A percentile compares a stretch with the other conserved stretches of the same genome.
phyloP scores from a whole-genome alignment of 2,113 vertebrate species.

The Petroica traversi region DNA sequence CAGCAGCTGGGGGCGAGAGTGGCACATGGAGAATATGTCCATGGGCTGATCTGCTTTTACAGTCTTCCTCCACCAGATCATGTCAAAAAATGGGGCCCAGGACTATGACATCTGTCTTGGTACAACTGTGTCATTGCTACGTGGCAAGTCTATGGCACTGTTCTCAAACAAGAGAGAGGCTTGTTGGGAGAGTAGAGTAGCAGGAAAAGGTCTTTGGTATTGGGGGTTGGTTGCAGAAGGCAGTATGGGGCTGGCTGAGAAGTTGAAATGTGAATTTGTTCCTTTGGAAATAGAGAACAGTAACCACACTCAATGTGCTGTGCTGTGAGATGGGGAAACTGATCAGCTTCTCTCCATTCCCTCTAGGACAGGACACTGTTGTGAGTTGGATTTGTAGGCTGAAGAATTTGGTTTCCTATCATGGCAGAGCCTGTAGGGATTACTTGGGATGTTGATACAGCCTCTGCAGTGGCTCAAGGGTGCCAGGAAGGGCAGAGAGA shows the following conservation, averaged over 20 bases:
- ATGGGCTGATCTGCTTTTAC: not conserved
- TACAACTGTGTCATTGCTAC: not conserved
- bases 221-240: not conserved
- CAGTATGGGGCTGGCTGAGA: not conserved
- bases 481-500: not conserved
- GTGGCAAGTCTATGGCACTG: not conserved
- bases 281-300: not conserved
- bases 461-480: fast-evolving
- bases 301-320: fast-evolving
- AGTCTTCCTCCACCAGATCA: not conserved
- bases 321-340: not conserved
- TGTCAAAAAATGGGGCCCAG: not conserved
- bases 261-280: not conserved
- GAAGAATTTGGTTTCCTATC: not conserved
- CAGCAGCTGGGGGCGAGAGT: not conserved
- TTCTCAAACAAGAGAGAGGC: not conserved
- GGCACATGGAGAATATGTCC: fast-evolving
- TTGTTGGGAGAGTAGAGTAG: not conserved
- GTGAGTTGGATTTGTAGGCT: not conserved
- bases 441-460: not conserved
- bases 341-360: not conserved
- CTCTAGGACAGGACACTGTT: not conserved
- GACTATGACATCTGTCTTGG: not conserved
- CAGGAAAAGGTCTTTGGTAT: not conserved
- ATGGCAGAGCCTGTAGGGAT: not conserved